These are phyloP conservation scores for Poeciliopsis infans DNA, from an alignment of 2,797 vertebrate genomes.

Conservation along the genomic window DNA sequence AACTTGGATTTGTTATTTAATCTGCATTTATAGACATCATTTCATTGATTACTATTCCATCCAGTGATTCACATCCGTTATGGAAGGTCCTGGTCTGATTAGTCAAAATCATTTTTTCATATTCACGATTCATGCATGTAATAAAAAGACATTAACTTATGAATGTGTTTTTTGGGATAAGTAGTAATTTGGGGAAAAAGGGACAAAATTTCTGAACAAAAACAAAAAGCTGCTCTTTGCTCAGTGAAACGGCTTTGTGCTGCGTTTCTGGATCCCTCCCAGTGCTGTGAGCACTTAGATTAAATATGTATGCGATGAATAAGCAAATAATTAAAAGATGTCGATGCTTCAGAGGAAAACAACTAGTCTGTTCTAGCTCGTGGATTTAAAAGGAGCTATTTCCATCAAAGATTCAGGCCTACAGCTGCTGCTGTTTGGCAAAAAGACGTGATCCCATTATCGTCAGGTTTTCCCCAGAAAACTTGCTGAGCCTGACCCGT, in stretches of 20 bases:
- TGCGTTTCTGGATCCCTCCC: background rate
- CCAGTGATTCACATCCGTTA: background rate
- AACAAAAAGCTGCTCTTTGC: background rate
- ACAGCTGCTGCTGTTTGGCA: background rate
- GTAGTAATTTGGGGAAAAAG: background rate
- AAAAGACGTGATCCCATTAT: background rate
- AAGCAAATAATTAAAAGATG: background rate
- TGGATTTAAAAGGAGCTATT: background rate
- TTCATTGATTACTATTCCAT: background rate
- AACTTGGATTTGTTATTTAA: background rate
- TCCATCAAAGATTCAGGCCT: background rate
- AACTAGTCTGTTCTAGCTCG: background rate
- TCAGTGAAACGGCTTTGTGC: background rate
- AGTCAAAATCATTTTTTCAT: background rate
- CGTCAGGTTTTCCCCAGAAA: too few relatives aligned
- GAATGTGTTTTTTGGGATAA: background rate
- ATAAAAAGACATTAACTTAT: background rate
- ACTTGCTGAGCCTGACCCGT: too few relatives aligned
- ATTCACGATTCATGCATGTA: background rate
- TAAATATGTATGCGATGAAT: background rate
- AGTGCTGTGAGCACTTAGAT: background rate
- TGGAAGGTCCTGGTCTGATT: background rate
- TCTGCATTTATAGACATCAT: background rate
- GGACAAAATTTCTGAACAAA: background rate
- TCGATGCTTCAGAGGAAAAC: background rate